Evolutionary conservation across 2,797 vertebrate species (phyloP).

Genomic region (Balearica regulorum): DNA sequence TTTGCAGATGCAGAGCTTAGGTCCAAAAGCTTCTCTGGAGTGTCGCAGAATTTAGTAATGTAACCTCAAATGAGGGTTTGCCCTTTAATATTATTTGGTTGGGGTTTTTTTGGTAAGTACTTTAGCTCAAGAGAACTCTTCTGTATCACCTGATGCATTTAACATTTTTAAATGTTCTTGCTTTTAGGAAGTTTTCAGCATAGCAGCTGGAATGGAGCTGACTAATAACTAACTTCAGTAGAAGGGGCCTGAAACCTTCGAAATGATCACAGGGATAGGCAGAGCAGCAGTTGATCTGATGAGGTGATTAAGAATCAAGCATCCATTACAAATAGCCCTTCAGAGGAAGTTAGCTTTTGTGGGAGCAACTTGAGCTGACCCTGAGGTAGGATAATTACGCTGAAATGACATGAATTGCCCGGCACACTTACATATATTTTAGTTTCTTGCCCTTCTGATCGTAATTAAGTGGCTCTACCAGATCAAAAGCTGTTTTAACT

Average conservation of each 20-base stretch:
- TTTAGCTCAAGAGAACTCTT: neutral
- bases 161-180: neutral
- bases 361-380: slow-evolving; percentile 45
- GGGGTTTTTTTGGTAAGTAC: neutral
- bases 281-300: slow-evolving; percentile 44
- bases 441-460: slow-evolving; percentile 39
- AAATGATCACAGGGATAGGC: neutral
- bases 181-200: neutral
- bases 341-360: slow-evolving; percentile 47
- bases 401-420: slow-evolving; percentile 23
- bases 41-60: neutral
- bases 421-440: slow-evolving; percentile 9
- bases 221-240: neutral
- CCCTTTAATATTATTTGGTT: neutral
- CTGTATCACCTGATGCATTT: neutral
- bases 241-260: neutral
- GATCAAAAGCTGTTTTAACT: slow-evolving; percentile 59
- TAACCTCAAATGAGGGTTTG: neutral
- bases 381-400: slow-evolving; percentile 44
- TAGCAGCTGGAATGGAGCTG: neutral
- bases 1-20: neutral
- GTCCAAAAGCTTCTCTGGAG: neutral
- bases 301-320: slow-evolving; percentile 61
- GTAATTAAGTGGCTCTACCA: slow-evolving; percentile 32
- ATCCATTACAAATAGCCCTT: slow-evolving; percentile 55